Base-by-base conservation (phyloP, 2,888 invertebrate species). In the Tiphia femorata region DNA sequence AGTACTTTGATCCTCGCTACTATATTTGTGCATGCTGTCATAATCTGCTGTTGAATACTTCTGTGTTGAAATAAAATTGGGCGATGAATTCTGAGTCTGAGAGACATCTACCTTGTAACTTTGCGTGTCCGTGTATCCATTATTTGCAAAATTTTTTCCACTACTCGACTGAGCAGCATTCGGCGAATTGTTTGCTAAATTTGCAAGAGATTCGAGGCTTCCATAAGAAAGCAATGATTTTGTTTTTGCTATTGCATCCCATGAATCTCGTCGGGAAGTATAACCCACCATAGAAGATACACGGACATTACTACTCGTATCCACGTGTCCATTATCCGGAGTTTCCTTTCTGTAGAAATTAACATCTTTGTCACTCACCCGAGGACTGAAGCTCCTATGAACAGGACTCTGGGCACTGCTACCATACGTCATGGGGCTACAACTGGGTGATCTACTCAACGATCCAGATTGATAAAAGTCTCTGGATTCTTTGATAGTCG, bases 161-260 rank as follows among this genome's bases (percentile, higher is more conserved):
- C 16, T 84, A 68, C 62, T 87, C n/a, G n/a, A n/a, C 87, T 79
- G 88, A 87, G 82, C 87, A 0, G 86, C 84, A 57, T 87, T 86
- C 27, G 88, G 78, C 64, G 88, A 87, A 33, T 85, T 85, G 66
- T 91, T 90, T 0, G 91, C 89, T 70, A 91, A 83, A 78, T 91
- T 91, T 12, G 89, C 90, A 50, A 90, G 82, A 0, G 91, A 90
- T 76, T 92, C 92, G 50, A 92, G 84, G 69, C 91, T 92, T 67
- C 88, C 87, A 70, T 89, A 87, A 0, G 90, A 91, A 41, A 92
- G 85, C 82, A 92, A 87, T 62, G 92, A 90, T 76, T 91, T 89
- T 1, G 93, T 93, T 82, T 93, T 93, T 51, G 92, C 91, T 51
- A 94, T 89, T 4, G 91, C 89, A 75, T 94, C 94, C 93, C 94